These are phyloP conservation scores for Montipora foliosa DNA, from an alignment of 64 coral and sea anemone genomes.

Conservation along the genomic window DNA sequence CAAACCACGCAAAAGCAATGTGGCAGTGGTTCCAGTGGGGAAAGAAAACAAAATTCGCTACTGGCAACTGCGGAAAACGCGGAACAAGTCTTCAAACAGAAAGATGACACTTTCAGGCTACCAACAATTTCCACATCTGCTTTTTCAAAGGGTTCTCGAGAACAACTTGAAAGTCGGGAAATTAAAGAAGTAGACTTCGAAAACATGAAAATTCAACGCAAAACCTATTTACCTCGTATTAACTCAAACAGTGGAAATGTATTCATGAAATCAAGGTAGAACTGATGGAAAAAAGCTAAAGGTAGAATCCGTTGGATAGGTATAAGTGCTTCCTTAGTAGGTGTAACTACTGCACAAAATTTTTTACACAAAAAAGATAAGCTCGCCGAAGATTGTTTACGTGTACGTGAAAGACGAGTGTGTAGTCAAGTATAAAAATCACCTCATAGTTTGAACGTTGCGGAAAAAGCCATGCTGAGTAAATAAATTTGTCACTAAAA, in stretches of 20 bases:
- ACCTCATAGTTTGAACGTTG: constrained; percentile 22
- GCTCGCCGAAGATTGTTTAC: neutral
- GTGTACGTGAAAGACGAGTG: neutral
- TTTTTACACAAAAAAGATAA: no score
- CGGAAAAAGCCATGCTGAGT: constrained; percentile 2
- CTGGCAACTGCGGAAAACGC: neutral
- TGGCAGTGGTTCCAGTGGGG: neutral
- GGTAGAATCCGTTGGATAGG: no score
- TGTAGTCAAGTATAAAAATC: constrained; percentile 20
- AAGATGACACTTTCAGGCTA: constrained; percentile 7
- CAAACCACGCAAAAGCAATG: neutral
- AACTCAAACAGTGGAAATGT: constrained; percentile 23
- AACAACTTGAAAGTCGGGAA: neutral
- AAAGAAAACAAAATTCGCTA: neutral
- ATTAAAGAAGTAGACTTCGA: neutral
- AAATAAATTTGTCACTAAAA: neutral
- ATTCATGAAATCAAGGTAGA: constrained; percentile 36
- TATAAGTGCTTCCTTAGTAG: no score
- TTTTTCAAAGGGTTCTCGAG: neutral
- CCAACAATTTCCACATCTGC: neutral
- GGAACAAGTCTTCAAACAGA: neutral
- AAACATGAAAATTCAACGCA: constrained; percentile 29
- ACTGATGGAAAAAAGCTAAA: neutral
- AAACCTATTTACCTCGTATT: constrained; percentile 65
- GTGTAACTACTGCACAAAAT: no score